These are phyloP conservation scores for Pristionchus exspectatus DNA, from an alignment of 2,888 invertebrate genomes.

Conservation along the genomic window DNA sequence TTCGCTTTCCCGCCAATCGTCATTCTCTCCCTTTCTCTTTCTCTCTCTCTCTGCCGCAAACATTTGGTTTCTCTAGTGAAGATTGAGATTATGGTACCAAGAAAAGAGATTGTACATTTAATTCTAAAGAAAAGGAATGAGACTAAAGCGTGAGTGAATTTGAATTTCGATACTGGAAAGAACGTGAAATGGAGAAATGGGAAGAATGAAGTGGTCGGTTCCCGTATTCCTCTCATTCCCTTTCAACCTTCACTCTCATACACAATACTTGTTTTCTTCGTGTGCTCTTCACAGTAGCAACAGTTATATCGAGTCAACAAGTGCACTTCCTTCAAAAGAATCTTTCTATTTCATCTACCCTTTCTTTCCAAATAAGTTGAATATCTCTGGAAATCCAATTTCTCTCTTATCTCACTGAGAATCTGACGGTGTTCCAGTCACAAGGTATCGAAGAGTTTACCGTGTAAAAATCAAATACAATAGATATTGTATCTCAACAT, in stretches of 20 bases:
- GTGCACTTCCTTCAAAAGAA: not conserved
- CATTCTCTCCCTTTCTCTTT: not conserved
- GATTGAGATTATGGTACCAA: not conserved
- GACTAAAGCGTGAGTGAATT: not conserved
- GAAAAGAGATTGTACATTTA: not conserved
- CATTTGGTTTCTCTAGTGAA: not conserved
- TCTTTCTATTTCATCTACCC: slow-evolving; percentile 5
- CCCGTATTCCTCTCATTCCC: not conserved
- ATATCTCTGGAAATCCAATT: not conserved
- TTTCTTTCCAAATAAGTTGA: not conserved
- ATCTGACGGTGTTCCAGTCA: not conserved
- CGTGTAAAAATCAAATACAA: slow-evolving; percentile 3
- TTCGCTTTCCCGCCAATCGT: slow-evolving; percentile 21
- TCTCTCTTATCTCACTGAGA: not conserved
- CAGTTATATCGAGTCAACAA: not conserved
- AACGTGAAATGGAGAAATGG: not conserved
- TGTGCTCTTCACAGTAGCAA: slow-evolving; percentile 1
- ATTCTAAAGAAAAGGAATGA: not conserved
- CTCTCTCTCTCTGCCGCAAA: not conserved
- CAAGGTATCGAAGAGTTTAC: not conserved
- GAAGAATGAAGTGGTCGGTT: not conserved
- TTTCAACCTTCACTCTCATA: not conserved
- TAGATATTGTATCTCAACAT: slow-evolving; percentile 18
- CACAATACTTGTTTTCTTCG: slow-evolving; percentile 1
- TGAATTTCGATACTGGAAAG: not conserved